A percentile compares a stretch with the other conserved stretches of the same genome.
phyloP scores from a whole-genome alignment of 2,888 invertebrate species.

The Girardia tigrina region DNA sequence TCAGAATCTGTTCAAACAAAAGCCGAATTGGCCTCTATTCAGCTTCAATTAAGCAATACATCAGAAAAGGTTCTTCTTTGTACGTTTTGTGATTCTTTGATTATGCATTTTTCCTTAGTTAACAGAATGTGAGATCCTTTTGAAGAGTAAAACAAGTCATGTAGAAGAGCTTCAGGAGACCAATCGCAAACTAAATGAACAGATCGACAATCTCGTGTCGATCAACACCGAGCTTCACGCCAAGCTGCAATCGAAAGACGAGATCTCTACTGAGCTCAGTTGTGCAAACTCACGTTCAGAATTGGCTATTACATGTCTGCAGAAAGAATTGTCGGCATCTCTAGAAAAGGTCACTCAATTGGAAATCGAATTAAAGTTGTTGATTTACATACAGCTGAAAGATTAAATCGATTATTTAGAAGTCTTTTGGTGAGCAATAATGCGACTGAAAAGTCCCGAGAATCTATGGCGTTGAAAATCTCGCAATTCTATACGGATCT shows the following conservation, averaged over 20 bases:
- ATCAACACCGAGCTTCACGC: background rate
- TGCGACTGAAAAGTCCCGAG: background rate
- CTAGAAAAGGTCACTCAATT: background rate
- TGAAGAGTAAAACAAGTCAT: background rate
- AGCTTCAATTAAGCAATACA: too few species aligned
- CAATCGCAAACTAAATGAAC: background rate
- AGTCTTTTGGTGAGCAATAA: background rate
- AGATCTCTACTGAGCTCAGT: background rate
- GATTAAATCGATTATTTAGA: background rate
- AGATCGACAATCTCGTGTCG: background rate
- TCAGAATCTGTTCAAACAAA: too few species aligned
- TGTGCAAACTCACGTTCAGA: background rate
- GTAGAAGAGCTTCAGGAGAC: background rate
- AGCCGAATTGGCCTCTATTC: too few species aligned
- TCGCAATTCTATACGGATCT: background rate
- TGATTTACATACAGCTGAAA: background rate
- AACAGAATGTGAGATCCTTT: background rate
- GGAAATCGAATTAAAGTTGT: background rate
- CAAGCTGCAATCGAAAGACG: background rate
- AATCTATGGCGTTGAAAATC: background rate
- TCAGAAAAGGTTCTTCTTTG: too few species aligned
- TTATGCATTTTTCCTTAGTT: too few species aligned
- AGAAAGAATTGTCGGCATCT: background rate
- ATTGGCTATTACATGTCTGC: background rate
- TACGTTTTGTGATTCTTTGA: too few species aligned